Evolutionary conservation across 2,113 vertebrate species (phyloP).

Genomic region (Muntiacus muntjak): DNA sequence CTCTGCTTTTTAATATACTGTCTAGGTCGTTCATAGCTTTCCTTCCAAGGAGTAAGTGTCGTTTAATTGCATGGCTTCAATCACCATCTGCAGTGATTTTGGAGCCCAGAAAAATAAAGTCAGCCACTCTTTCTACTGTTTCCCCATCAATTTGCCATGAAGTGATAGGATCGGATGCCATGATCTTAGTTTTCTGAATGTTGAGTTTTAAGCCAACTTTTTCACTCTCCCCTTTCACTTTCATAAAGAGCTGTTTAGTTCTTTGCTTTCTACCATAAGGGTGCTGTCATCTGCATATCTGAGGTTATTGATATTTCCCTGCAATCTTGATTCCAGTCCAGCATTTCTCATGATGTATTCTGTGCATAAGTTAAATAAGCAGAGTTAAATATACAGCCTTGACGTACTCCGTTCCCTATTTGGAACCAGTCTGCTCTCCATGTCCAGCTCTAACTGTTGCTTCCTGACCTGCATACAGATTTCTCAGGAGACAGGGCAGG

Average conservation of each 20-base stretch:
- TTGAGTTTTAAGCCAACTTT: neutral
- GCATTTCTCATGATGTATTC: neutral
- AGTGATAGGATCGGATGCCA: neutral
- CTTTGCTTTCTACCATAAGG: neutral
- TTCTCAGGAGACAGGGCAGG: neutral
- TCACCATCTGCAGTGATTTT: neutral
- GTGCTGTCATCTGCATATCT: neutral
- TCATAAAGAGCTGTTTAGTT: neutral
- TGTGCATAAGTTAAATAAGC: neutral
- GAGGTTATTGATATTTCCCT: neutral
- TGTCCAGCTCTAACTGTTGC: neutral
- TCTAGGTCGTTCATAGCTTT: neutral
- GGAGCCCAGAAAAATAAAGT: neutral
- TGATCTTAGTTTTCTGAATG: neutral
- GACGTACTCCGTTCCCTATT: fast-evolving
- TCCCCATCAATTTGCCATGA: neutral
- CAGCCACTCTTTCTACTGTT: neutral
- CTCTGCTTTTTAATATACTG: neutral
- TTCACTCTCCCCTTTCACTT: neutral
- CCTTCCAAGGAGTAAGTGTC: neutral
- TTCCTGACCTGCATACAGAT: neutral
- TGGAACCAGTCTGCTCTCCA: neutral
- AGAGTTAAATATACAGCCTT: neutral
- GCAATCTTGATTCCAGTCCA: neutral
- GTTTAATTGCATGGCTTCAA: neutral